Evolutionary conservation across 2,113 vertebrate genomes (phyloP), one percentile per base, ranked within the genome.

Genomic region (Bothrops jararaca): DNA sequence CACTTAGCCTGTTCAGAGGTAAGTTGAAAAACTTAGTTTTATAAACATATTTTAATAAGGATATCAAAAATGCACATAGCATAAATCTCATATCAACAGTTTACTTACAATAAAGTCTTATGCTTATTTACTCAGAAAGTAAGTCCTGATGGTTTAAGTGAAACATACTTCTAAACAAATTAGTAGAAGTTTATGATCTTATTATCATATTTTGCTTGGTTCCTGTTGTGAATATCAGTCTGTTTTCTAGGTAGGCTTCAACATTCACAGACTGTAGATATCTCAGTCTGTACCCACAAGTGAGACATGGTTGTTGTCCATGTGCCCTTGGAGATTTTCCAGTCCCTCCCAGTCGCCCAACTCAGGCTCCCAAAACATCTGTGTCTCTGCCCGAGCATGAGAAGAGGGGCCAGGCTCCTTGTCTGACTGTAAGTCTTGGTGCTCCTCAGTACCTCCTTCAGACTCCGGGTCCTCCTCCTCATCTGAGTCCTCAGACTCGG

Each of bases 1-100:
- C 99, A 99, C 45, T 95, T 99, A 94, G 99, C 99, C 0, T 99
- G 99, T 95, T 99, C 99, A 45, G 99, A 99, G 98, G 99, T 99
- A 95, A 98, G 97, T 94, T 91, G 80, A 93, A 93, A 58, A 11
- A 6, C 29, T 48, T 92, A n/a, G 39, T n/a, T 80, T 64, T 39
- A 20, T 29, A 29, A 54, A 57, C 39, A 29, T 85, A n/a, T 39
- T 42, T 92, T 85, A 89, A 89, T 52, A 93, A 20, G 29, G 22
- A 11, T 53, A 11, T 22, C 20, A 85, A 29, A 88, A 85, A 34
- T n/a, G 60, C 39, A 58, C 18, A 4, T 48, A 50, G 23, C 15
- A 8, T 85, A 45, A 48, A 92, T 22, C n/a, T 24, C 6, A 9
- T 54, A 42, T 34, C 20, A 87, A 11, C 42, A 57, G 10, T 57